Percentiles rank a stretch among this genome's conserved stretches.
These are phyloP conservation scores for Aramus guarauna DNA, from an alignment of 2,113 vertebrate genomes.

Conservation along the genomic window DNA sequence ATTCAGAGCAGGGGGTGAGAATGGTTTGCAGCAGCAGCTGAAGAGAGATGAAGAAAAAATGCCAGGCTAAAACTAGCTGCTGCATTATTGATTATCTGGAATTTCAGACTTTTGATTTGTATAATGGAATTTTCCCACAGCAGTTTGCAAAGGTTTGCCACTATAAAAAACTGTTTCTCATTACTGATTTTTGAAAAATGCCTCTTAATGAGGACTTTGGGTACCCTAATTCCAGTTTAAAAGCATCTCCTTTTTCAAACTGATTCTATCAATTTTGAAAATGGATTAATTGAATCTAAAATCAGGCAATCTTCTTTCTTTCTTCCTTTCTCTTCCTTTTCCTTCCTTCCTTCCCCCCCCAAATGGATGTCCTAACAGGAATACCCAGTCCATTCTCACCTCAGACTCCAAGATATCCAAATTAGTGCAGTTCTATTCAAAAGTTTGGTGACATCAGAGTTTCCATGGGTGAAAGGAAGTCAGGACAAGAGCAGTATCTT, in stretches of 20 bases:
- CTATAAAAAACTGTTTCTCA: neutral
- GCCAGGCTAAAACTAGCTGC: neutral
- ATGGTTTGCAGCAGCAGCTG: neutral
- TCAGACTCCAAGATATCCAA: neutral
- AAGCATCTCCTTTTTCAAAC: neutral
- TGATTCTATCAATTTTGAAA: neutral
- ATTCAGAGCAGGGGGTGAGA: neutral
- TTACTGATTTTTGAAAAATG: neutral
- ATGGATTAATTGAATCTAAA: neutral
- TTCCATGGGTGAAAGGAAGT: neutral
- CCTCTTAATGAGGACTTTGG: neutral
- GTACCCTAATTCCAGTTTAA: neutral
- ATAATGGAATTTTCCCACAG: neutral
- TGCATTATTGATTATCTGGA: neutral
- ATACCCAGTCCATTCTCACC: neutral
- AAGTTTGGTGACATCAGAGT: neutral
- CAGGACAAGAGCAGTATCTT: neutral
- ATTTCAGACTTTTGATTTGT: neutral
- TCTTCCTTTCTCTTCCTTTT: too few species aligned
- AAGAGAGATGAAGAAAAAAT: neutral
- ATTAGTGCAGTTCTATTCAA: neutral
- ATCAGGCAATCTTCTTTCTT: neutral
- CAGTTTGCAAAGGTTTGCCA: neutral
- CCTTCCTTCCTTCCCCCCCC: too few species aligned
- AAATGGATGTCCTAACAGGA: neutral